Conservation (phyloP, 2,113 vertebrate genomes). For the Meriones unguiculatus region DNA sequence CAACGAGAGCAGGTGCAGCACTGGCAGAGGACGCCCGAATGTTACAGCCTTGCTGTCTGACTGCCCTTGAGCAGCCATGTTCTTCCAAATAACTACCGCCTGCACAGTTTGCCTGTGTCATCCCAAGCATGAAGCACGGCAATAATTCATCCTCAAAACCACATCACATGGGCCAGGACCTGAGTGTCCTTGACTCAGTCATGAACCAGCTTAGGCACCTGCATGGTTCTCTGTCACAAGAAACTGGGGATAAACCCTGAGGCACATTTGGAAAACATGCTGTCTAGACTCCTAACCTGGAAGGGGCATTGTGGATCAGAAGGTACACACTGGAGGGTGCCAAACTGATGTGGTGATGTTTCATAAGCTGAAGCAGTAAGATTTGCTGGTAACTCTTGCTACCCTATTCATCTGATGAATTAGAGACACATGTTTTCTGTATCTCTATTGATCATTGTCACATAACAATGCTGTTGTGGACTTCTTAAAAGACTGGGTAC, state of each 20-base stretch:
- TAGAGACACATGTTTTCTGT: not conserved
- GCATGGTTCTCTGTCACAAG: not conserved
- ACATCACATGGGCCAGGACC: not conserved
- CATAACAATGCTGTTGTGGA: not conserved
- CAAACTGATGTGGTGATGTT: not conserved
- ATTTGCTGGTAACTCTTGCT: not conserved
- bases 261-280: not conserved
- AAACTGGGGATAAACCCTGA: not conserved
- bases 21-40: not conserved
- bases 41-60: constrained; percentile 33
- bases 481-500: not conserved
- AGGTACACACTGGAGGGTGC: not conserved
- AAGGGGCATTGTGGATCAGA: not conserved
- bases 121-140: not conserved
- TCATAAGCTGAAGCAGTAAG: not conserved
- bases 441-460: not conserved
- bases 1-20: not conserved
- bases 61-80: constrained; percentile 6
- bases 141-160: not conserved
- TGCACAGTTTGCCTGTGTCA: not conserved
- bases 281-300: not conserved
- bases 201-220: not conserved
- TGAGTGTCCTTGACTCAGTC: not conserved
- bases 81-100: constrained; percentile 33
- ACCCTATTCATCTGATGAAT: not conserved